Base-by-base conservation (phyloP, 2,797 vertebrate species). In the Brachyalestes nurse region DNA sequence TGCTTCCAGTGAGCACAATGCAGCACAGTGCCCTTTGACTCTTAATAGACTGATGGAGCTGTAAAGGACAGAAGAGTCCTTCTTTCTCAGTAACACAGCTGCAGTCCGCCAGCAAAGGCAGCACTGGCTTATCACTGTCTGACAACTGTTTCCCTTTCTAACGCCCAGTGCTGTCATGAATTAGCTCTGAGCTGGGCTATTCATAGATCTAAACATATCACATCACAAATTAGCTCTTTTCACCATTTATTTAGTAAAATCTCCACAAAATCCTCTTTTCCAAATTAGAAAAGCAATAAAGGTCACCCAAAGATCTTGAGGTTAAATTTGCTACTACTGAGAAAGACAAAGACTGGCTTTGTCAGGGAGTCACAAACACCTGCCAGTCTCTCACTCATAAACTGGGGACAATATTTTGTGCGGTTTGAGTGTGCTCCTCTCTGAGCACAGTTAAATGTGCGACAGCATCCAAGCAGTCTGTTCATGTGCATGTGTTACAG, bases 41-140 rank as follows among this genome's bases (percentile, higher is more conserved):
- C 45, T 38, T 61, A 73, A n/a, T 53, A 10, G 70, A 70, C 47
- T 77, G 64, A 64, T 76, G 76, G 73, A 85, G 64, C 34, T 47
- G 45, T 71, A 34, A 66, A 65, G 79, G 42, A 88, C 78, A 87
- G 77, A 83, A 13, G 76, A 47, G 42, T 28, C 83, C 83, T 86
- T 87, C 78, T 85, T 67, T 53, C 61, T 62, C 47, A 6, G 14
- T 23, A 53, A 67, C 67, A 66, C 81, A 87, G 86, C 86, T 87
- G 87, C 83, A 83, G 80, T 53, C 17, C 14, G 55, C 38, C 65
- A 23, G 72, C 55, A 16, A 73, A 51, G 62, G 66, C 73, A 23
- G 72, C 58, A 42, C 72, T 60, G 74, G 67, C 34, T 78, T 65
- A 49, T 80, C n/a, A 2, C 61, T 62, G 25, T 28, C 14, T 34